Evolutionary conservation across 2,797 vertebrate genomes (phyloP).

Genomic region (Columba guinea): DNA sequence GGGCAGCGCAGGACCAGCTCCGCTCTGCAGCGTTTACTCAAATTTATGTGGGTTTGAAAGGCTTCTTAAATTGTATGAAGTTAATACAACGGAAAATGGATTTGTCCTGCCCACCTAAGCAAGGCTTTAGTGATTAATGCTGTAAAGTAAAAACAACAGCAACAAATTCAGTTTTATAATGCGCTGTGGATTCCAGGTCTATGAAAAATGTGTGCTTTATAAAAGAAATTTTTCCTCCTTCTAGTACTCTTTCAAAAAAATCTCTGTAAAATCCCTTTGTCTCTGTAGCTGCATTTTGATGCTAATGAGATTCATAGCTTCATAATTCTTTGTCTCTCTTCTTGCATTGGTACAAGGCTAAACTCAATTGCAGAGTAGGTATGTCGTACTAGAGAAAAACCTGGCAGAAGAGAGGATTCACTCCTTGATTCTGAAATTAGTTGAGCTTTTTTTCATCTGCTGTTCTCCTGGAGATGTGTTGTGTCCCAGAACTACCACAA

Average conservation of each 20-base stretch:
- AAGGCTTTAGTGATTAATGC: constrained; percentile 31
- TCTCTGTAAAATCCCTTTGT: not conserved
- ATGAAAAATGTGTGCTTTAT: not conserved
- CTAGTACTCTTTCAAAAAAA: not conserved
- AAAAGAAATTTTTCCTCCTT: not conserved
- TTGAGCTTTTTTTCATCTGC: not conserved
- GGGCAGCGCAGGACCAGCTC: not conserved
- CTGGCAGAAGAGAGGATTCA: not conserved
- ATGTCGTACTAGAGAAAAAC: not conserved
- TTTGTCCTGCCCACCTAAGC: constrained; percentile 20
- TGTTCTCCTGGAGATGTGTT: not conserved
- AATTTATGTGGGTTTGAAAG: not conserved
- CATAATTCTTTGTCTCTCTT: constrained; percentile 25
- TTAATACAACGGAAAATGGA: not conserved
- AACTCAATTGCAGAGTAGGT: not conserved
- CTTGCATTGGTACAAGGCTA: not conserved
- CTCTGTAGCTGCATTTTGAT: not conserved
- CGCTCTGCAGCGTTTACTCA: not conserved
- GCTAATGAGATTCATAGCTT: constrained; percentile 38
- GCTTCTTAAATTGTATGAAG: not conserved
- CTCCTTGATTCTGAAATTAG: not conserved
- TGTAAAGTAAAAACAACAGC: not conserved
- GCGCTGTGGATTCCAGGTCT: not conserved
- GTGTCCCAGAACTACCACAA: not conserved
- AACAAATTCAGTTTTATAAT: constrained; percentile 7